Conservation (phyloP, 1,140 invertebrate species). For the Eueides isabella region DNA sequence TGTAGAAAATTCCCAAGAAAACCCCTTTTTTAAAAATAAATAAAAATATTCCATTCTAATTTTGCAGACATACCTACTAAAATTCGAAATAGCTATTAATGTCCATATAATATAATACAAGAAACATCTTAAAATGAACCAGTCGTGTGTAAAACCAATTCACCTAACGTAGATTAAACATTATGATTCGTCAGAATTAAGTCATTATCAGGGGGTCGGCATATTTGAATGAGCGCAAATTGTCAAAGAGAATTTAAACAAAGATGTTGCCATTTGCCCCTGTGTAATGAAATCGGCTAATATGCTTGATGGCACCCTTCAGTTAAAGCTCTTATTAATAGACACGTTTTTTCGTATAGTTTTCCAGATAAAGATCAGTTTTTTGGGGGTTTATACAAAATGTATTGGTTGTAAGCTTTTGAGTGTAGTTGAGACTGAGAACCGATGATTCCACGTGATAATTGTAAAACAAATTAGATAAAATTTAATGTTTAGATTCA, state of each 20-base stretch:
- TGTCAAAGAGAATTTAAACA: conserved; percentile 81
- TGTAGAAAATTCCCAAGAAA: too few relatives aligned
- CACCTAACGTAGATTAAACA: conserved; percentile 43
- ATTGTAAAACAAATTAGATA: not conserved
- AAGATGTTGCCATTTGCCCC: conserved; percentile 74
- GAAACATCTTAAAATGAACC: conserved; percentile 18
- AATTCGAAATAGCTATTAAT: not conserved
- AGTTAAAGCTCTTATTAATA: conserved; percentile 70
- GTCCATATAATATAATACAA: not conserved
- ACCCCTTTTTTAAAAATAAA: too few relatives aligned
- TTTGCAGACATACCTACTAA: too few relatives aligned
- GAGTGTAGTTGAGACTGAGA: not conserved
- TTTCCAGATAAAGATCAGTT: conserved; percentile 20
- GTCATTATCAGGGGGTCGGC: conserved; percentile 67
- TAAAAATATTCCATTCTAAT: too few relatives aligned
- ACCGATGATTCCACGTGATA: not conserved
- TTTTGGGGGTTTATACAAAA: not conserved
- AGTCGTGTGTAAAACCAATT: conserved; percentile 44
- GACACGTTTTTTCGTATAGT: conserved; percentile 54
- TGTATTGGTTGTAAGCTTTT: not conserved
- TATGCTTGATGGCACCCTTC: conserved; percentile 72
- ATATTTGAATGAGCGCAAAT: conserved; percentile 81
- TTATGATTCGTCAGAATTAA: conserved; percentile 71
- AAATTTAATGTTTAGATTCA: not conserved
- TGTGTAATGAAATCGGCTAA: conserved; percentile 76